A percentile compares a stretch with the other conserved stretches of the same genome.
Conservation (phyloP, 2,888 invertebrate genomes). For the Morpho achilles region DNA sequence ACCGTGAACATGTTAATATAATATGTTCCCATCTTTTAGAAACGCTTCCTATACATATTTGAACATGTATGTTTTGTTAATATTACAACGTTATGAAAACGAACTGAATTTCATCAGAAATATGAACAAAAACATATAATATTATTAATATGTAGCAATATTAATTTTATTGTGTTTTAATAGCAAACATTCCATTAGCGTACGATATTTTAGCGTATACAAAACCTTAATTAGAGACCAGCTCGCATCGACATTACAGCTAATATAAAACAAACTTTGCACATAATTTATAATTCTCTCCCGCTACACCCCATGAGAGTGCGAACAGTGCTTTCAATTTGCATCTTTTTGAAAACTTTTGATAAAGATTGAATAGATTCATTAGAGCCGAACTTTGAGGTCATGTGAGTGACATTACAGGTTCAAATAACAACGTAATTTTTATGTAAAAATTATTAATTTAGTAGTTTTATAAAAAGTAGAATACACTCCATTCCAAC, state of each 20-base stretch:
- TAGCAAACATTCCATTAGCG: slow-evolving; percentile 14
- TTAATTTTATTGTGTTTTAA: slow-evolving; percentile 15
- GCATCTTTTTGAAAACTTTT: slow-evolving; percentile 26
- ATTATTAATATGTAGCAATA: slow-evolving; percentile 1
- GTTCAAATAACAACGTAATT: too few species aligned
- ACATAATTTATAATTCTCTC: slow-evolving; percentile 33
- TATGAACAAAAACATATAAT: background rate
- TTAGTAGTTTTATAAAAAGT: too few species aligned
- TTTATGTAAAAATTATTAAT: too few species aligned
- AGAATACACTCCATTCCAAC: too few species aligned
- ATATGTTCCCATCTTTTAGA: too few species aligned
- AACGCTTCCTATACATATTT: too few species aligned
- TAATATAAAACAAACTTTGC: slow-evolving; percentile 32
- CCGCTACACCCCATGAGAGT: slow-evolving; percentile 28
- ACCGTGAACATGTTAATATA: too few species aligned
- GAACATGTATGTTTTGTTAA: too few species aligned
- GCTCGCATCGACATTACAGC: slow-evolving; percentile 29
- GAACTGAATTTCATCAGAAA: background rate
- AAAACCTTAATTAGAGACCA: slow-evolving; percentile 30
- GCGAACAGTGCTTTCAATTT: slow-evolving; percentile 28
- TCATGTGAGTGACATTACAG: too few species aligned
- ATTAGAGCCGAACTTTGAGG: background rate
- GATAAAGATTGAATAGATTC: slow-evolving; percentile 23
- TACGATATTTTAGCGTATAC: slow-evolving; percentile 23
- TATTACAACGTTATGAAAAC: too few species aligned